Base-by-base conservation (phyloP, 37 sponge, comb jelly and placozoan species). In the Mnemiopsis leidyi region DNA sequence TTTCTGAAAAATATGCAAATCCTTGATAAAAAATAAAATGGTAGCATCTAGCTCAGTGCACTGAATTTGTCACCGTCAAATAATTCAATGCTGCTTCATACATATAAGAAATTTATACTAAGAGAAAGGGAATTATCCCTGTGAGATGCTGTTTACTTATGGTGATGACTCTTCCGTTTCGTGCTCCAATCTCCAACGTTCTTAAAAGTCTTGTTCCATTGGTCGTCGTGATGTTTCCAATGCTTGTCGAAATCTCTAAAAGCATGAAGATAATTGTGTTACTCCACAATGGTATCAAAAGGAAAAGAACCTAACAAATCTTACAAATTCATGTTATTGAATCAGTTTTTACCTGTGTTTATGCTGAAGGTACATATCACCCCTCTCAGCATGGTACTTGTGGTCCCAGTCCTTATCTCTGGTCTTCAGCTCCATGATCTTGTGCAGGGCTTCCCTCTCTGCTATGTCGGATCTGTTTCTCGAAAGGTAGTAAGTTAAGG, bases 191-290 rank as follows among this genome's bases (percentile, higher is more conserved):
- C 61, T 48, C 9, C 61, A 18, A 48, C 61, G 13, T 48, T 48
- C 61, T 13, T 5, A 13, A 48, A 48, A 48, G 9, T 48, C 13
- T 48, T 13, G 13, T 48, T 48, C 61, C 61, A 48, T 5, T 48
- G 5, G 13, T 48, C 61, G 13, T 48, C 61, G 61, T 48, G 61
- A 13, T 48, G 61, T 48, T 48, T 48, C 61, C 75, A 71, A 18
- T 71, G 30, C 30, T 71, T 71, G 25, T 71, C 75, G 20, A 71
- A 71, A 71, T 71, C 75, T 29, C 75, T 71, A 25, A 71, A 71
- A 5, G 13, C 9, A 48, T 18, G 5, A 5, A 48, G 13, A 48
- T 48, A 48, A 48, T 18, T 18, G 61, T 71, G 75, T 28, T 71
- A 29, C 30, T 13, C 25, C 30, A n/a, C 30, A 23, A 71, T 71